A percentile compares a stretch with the other conserved stretches of the same genome.
Conservation (phyloP, 2,113 vertebrate genomes). For the Urocolius indicus region DNA sequence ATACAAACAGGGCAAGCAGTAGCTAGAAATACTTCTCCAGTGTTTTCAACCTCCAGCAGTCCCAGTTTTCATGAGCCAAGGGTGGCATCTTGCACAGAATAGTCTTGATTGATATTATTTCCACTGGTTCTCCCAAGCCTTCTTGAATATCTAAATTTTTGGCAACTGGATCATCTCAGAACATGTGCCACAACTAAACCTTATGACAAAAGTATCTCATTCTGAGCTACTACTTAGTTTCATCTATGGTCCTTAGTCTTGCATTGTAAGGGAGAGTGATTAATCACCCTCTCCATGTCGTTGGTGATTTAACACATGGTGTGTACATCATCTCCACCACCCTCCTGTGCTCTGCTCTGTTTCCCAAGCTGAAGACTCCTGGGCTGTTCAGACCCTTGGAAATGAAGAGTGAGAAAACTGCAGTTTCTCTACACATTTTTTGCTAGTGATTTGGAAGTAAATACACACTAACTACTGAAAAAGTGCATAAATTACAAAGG, state of each 20-base stretch:
- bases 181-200: not conserved
- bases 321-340: not conserved
- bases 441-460: not conserved
- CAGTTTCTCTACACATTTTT: not conserved
- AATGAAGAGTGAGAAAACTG: not conserved
- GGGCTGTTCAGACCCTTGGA: not conserved
- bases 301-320: not conserved
- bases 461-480: not conserved
- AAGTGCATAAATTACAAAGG: not conserved
- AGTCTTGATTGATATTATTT: not conserved
- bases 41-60: not conserved
- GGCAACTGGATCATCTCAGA: not conserved
- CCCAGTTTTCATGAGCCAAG: not conserved
- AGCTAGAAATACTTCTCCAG: not conserved
- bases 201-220: not conserved
- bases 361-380: not conserved
- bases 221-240: not conserved
- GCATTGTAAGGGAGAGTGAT: not conserved
- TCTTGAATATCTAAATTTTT: not conserved
- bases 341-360: rapidly evolving
- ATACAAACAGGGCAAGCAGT: not conserved
- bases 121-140: not conserved
- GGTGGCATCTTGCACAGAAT: not conserved
- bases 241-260: not conserved
- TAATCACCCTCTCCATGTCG: rapidly evolving